Conservation (phyloP, 2,888 invertebrate genomes). For the Ptychoptera albimana region DNA sequence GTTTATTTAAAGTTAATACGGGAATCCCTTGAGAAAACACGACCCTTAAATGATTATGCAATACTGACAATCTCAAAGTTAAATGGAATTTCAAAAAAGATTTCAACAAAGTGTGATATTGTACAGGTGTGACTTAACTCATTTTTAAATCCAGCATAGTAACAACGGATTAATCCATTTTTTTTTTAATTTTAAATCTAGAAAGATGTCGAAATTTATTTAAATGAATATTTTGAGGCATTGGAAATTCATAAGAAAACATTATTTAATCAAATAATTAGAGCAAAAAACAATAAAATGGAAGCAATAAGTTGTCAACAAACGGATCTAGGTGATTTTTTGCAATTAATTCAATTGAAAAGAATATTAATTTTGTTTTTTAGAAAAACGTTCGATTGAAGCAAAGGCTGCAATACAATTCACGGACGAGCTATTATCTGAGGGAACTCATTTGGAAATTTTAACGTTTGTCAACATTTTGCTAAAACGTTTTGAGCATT, state of each 20-base stretch:
- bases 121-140: slow-evolving; percentile 14
- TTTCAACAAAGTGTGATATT: slow-evolving; percentile 26
- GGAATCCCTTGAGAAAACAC: slow-evolving; percentile 44
- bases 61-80: slow-evolving; percentile 38
- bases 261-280: slow-evolving; percentile 31
- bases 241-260: slow-evolving; percentile 42
- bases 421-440: slow-evolving; percentile 44
- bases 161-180: background rate
- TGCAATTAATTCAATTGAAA: slow-evolving; percentile 8
- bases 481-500: slow-evolving; percentile 46
- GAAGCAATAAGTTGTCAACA: slow-evolving; percentile 37
- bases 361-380: slow-evolving; percentile 15
- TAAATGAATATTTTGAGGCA: slow-evolving; percentile 45
- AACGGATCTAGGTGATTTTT: slow-evolving; percentile 25
- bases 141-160: background rate
- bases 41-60: slow-evolving; percentile 42
- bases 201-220: slow-evolving; percentile 47
- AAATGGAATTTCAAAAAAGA: slow-evolving; percentile 23
- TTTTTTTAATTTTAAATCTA: slow-evolving; percentile 28
- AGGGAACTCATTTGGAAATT: slow-evolving; percentile 54
- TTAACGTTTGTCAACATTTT: slow-evolving; percentile 48
- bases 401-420: slow-evolving; percentile 44
- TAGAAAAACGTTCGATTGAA: slow-evolving; percentile 38
- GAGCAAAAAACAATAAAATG: slow-evolving; percentile 28
- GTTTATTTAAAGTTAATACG: slow-evolving; percentile 38